phyloP scores from a whole-genome alignment of 2,888 invertebrate species.

The Callyntrura sp. region DNA sequence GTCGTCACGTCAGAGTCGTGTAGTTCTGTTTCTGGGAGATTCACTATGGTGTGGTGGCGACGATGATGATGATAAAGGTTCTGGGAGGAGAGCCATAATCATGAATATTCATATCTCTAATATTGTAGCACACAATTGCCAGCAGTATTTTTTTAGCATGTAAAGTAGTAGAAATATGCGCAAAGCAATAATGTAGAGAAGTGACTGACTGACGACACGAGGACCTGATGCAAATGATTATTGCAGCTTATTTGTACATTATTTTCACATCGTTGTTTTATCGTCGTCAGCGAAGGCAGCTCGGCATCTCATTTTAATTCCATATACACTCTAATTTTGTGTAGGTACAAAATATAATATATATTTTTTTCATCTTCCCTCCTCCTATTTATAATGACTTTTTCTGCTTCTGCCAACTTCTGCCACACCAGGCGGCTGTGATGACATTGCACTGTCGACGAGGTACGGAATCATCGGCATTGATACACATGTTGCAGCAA shows the following conservation, averaged over 20 bases:
- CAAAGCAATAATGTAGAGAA: too few relatives aligned
- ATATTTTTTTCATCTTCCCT: neutral
- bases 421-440: neutral
- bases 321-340: neutral
- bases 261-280: neutral
- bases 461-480: neutral
- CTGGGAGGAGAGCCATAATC: neutral
- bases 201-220: neutral
- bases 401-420: neutral
- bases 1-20: neutral
- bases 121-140: neutral
- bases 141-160: too few relatives aligned
- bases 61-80: neutral
- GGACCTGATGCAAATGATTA: neutral
- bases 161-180: too few relatives aligned
- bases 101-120: conserved; percentile 34
- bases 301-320: conserved; percentile 29
- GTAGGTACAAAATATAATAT: too few relatives aligned
- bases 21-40: neutral
- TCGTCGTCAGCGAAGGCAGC: neutral
- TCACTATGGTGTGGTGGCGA: neutral
- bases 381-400: neutral
- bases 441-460: neutral
- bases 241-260: neutral
- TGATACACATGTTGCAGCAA: neutral